phyloP scores from a whole-genome alignment of 2,888 invertebrate genomes.

The Lithosia quadra region DNA sequence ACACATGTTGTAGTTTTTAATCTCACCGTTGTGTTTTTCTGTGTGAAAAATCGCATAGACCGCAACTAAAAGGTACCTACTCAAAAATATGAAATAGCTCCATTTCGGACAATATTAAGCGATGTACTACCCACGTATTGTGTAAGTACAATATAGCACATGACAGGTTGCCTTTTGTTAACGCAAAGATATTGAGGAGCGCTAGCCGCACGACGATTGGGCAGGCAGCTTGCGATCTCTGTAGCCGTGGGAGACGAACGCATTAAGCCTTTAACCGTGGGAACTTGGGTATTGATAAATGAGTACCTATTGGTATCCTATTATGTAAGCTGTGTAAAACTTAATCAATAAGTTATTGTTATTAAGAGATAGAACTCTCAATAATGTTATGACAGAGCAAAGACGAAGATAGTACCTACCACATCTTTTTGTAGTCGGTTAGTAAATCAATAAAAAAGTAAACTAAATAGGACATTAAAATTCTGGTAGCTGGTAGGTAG shows the following conservation, averaged over 20 bases:
- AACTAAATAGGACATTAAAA: too few relatives aligned
- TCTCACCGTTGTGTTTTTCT: neutral
- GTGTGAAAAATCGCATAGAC: neutral
- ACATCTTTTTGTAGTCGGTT: too few relatives aligned
- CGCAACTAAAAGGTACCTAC: neutral
- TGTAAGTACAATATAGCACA: slow-evolving; percentile 12
- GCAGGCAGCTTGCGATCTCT: slow-evolving; percentile 32
- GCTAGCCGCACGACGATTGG: slow-evolving; percentile 30
- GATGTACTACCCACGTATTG: slow-evolving; percentile 2
- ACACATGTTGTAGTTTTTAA: neutral
- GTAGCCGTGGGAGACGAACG: slow-evolving; percentile 60
- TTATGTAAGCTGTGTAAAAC: too few relatives aligned
- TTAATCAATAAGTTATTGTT: too few relatives aligned
- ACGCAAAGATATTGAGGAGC: slow-evolving; percentile 38
- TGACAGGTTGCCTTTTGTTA: slow-evolving; percentile 23
- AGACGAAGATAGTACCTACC: too few relatives aligned
- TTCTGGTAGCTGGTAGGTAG: too few relatives aligned
- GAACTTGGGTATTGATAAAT: slow-evolving; percentile 41
- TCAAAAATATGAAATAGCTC: slow-evolving; percentile 5
- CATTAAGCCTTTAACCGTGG: slow-evolving; percentile 62
- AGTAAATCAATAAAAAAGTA: too few relatives aligned
- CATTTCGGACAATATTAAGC: slow-evolving; percentile 15
- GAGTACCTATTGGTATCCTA: too few relatives aligned
- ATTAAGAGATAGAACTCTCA: too few relatives aligned
- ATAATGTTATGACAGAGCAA: too few relatives aligned